Conservation (phyloP, 2,113 vertebrate species). For the Petroica traversi region DNA sequence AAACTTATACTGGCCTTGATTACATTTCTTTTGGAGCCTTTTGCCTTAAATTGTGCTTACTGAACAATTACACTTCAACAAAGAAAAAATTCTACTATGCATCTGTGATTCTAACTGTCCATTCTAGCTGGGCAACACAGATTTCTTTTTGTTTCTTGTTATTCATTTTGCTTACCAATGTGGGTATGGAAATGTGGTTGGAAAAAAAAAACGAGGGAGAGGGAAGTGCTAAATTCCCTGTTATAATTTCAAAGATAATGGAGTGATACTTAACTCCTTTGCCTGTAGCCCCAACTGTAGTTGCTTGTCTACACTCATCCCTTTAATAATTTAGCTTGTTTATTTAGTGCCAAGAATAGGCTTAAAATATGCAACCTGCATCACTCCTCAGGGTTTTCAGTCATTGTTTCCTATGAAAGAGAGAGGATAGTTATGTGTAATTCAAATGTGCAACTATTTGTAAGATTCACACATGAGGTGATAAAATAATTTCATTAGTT, state of each 20-base stretch:
- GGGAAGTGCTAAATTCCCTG: not conserved
- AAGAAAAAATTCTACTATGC: not conserved
- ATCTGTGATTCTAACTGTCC: not conserved
- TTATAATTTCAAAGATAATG: not conserved
- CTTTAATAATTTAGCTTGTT: not conserved
- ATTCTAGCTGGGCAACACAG: not conserved
- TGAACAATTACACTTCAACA: not conserved
- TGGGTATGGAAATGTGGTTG: not conserved
- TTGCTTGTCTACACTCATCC: not conserved
- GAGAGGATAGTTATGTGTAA: not conserved
- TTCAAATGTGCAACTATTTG: not conserved
- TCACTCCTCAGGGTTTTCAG: not conserved
- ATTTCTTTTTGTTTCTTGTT: not conserved
- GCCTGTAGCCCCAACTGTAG: not conserved
- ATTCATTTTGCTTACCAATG: not conserved
- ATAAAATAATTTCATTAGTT: not conserved
- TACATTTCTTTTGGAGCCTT: not conserved
- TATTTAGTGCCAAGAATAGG: not conserved
- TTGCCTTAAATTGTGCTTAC: not conserved
- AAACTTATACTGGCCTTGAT: not conserved
- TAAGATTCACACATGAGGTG: not conserved
- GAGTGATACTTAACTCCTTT: not conserved
- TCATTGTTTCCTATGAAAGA: not conserved
- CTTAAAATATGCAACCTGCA: not conserved
- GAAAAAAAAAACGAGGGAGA: not conserved